These are phyloP conservation scores for Cricetomys ansorgei DNA, from an alignment of 2,113 vertebrate species.

Conservation along the genomic window DNA sequence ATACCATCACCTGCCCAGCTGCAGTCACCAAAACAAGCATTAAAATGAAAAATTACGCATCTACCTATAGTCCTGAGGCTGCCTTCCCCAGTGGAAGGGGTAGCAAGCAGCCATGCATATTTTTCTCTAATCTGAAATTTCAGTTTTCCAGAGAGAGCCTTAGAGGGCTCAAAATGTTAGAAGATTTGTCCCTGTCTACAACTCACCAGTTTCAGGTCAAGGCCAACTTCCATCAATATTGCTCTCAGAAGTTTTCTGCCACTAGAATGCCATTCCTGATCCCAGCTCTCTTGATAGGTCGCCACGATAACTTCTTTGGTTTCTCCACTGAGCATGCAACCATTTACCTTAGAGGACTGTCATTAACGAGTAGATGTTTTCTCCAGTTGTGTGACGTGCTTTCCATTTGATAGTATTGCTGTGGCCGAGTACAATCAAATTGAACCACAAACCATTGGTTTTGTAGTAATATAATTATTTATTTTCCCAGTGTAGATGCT, in stretches of 20 bases:
- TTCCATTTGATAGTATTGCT: constrained; percentile 87
- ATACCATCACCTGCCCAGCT: constrained; percentile 76
- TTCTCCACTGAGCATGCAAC: constrained; percentile 89
- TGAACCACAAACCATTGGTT: constrained; percentile 86
- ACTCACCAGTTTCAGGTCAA: constrained; percentile 79
- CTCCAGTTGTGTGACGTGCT: constrained; percentile 86
- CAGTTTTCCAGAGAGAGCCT: constrained; percentile 76
- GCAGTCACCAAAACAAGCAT: constrained; percentile 76
- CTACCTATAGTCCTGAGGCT: constrained; percentile 72
- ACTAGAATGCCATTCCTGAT: constrained; percentile 85
- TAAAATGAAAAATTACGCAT: constrained; percentile 42
- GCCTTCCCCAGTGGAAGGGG: constrained; percentile 84
- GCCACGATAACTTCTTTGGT: constrained; percentile 87
- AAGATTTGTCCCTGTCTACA: constrained; percentile 77
- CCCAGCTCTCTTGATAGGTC: constrained; percentile 87
- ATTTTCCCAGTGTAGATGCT: constrained; percentile 88
- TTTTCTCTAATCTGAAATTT: constrained; percentile 62
- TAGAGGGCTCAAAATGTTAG: constrained; percentile 80
- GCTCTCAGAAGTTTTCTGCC: constrained; percentile 81
- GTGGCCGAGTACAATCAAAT: constrained; percentile 89
- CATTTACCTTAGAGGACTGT: constrained; percentile 83
- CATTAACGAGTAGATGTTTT: constrained; percentile 87
- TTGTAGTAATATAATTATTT: constrained; percentile 86
- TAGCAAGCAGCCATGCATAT: constrained; percentile 73
- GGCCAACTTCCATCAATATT: constrained; percentile 77